Conservation (phyloP, 2,797 vertebrate species). For the Semaprochilodus insignis region DNA sequence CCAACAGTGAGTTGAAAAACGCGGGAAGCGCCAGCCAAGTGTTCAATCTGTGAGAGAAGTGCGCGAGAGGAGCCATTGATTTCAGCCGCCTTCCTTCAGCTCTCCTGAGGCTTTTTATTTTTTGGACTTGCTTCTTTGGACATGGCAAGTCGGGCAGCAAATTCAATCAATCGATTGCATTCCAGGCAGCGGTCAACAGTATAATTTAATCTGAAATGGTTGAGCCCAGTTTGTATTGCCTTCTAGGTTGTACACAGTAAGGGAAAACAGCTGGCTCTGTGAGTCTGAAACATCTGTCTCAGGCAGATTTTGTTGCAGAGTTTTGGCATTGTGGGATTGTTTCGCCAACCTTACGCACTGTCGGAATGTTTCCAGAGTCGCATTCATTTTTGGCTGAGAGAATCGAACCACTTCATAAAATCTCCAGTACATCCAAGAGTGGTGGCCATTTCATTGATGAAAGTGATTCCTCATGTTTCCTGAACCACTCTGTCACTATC, state of each 20-base stretch:
- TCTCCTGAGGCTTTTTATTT: background rate
- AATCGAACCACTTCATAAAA: no score
- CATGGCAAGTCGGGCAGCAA: background rate
- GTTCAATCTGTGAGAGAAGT: conserved; percentile 19
- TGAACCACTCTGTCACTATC: no score
- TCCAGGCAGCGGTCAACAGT: background rate
- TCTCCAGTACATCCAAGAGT: no score
- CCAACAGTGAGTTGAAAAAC: conserved; percentile 26
- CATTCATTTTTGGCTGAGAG: no score
- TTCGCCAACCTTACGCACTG: no score
- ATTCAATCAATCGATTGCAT: conserved; percentile 29
- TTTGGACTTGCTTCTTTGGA: conserved; percentile 6
- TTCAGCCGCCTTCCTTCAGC: background rate
- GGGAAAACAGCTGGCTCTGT: background rate
- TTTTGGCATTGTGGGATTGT: no score
- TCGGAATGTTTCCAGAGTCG: no score
- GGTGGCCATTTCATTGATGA: no score
- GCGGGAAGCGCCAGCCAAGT: background rate
- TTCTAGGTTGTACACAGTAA: background rate
- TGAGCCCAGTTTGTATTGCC: conserved; percentile 7
- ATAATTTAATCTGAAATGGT: conserved; percentile 32
- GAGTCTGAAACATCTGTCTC: background rate
- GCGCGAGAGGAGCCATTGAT: conserved; percentile 23
- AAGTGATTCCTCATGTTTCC: no score
- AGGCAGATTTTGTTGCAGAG: no score